These are phyloP conservation scores for Microchrysa polita DNA, from an alignment of 2,888 invertebrate species.

Conservation along the genomic window DNA sequence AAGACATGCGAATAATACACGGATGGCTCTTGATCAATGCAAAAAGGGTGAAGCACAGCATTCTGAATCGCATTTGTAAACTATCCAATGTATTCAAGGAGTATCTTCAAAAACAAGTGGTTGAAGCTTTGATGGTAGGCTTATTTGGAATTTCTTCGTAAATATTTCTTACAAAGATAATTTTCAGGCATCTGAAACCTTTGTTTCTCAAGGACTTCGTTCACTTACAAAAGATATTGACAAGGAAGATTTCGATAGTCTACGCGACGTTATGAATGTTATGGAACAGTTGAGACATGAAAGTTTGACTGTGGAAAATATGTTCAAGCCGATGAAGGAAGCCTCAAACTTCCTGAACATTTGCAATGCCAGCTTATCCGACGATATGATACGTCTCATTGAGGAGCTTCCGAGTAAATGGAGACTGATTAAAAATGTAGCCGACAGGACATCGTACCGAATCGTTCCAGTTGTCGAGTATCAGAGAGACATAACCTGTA, in stretches of 20 bases:
- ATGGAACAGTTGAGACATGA: conserved; percentile 76
- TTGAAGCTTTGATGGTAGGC: conserved; percentile 69
- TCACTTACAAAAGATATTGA: conserved; percentile 77
- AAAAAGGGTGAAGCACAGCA: conserved; percentile 80
- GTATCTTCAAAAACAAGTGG: conserved; percentile 83
- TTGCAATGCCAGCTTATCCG: conserved; percentile 87
- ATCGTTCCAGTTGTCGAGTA: conserved; percentile 87
- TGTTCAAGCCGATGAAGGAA: conserved; percentile 90
- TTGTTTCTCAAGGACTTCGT: conserved; percentile 78
- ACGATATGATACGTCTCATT: conserved; percentile 80
- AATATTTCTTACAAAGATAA: no score
- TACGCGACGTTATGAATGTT: conserved; percentile 85
- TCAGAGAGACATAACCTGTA: conserved; percentile 86
- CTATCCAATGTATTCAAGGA: conserved; percentile 91
- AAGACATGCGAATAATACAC: conserved; percentile 69
- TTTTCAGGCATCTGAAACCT: conserved; percentile 74
- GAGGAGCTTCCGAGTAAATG: conserved; percentile 88
- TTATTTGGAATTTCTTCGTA: no score
- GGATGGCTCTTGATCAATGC: conserved; percentile 85
- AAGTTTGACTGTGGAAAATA: conserved; percentile 80
- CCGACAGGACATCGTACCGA: conserved; percentile 82
- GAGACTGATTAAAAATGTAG: conserved; percentile 85
- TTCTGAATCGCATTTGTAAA: conserved; percentile 86
- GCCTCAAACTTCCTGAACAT: conserved; percentile 84
- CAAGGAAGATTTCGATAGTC: conserved; percentile 85